Evolutionary conservation across 2,888 invertebrate genomes (phyloP), one percentile per base, ranked within the genome.

Genomic region (Sphaerophoria rueppellii): DNA sequence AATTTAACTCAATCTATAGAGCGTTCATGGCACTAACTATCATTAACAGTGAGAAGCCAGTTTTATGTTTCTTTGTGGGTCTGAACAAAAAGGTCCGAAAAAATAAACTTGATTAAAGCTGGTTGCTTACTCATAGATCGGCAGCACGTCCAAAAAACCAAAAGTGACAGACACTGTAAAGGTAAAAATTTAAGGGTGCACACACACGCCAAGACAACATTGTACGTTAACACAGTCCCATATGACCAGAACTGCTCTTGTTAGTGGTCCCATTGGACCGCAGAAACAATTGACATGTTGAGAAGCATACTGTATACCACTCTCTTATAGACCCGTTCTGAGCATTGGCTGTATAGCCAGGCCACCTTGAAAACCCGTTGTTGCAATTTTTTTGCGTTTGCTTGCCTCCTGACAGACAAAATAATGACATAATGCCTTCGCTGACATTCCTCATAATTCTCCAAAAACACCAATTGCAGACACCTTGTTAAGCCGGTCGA

Each of bases 321-420:
- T 67, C 67, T 34, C 9, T n/a, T 37, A 57, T 46, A 34, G 71
- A 83, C 83, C 40, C 61, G 79, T 83, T 83, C 83, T 71, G 65
- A 74, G 63, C 54, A 52, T n/a, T 32, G 48, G 74, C 37, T 40
- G 37, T 3, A 37, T 16, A 16, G 11, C 24, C 40, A 40, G 40
- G 40, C 67, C 79, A 83, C 83, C 83, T 83, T 83, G 83, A 83
- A 80, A 83, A 75, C 79, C 58, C 58, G 79, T 79, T 72, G 80
- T 37, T 75, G 71, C 60, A 32, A 72, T 71, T 79, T 75, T 71
- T 81, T 73, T 73, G 70, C 57, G 24, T 60, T 76, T 69, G 24
- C 54, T 50, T 50, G 32, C 52, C 43, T 52, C 54, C 24, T 52
- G 67, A 54, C 63, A 40, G 58, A 74, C 65, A 79, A 54, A 72